A percentile compares a stretch with the other conserved stretches of the same genome.
Conservation (phyloP, 2,113 vertebrate species). For the Jacana jacana region DNA sequence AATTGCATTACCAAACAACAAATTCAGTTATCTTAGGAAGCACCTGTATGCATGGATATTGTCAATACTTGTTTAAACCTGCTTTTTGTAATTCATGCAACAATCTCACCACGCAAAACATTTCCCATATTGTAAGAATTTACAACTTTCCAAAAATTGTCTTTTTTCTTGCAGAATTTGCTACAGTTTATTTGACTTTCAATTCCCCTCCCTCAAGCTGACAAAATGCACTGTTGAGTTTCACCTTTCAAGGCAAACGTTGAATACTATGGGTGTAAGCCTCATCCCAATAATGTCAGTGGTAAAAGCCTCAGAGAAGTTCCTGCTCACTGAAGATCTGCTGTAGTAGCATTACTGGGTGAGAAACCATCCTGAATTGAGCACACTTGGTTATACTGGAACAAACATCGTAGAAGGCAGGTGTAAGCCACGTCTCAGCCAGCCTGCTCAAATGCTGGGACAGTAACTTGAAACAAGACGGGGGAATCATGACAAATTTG, state of each 20-base stretch:
- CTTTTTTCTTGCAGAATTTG: not conserved
- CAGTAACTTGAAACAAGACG: not conserved
- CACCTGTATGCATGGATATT: not conserved
- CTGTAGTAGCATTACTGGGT: not conserved
- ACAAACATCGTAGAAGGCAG: accelerated
- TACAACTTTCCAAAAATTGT: not conserved
- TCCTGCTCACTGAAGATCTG: not conserved
- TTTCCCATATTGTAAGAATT: not conserved
- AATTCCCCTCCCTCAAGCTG: not conserved
- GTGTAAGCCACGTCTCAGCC: accelerated
- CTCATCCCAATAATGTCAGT: not conserved
- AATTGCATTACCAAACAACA: not conserved
- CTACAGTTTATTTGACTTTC: not conserved
- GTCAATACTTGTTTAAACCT: not conserved
- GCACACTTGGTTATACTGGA: not conserved
- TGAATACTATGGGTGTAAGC: not conserved
- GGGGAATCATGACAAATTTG: not conserved
- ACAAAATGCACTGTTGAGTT: not conserved
- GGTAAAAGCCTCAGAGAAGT: not conserved
- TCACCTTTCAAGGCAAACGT: not conserved
- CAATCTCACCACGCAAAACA: not conserved
- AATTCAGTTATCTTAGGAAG: not conserved
- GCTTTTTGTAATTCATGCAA: not conserved
- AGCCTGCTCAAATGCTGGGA: not conserved
- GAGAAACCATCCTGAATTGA: not conserved